Evolutionary conservation across 2,113 vertebrate genomes (phyloP), one percentile per base, ranked within the genome.

Genomic region (Oceanodroma tethys): DNA sequence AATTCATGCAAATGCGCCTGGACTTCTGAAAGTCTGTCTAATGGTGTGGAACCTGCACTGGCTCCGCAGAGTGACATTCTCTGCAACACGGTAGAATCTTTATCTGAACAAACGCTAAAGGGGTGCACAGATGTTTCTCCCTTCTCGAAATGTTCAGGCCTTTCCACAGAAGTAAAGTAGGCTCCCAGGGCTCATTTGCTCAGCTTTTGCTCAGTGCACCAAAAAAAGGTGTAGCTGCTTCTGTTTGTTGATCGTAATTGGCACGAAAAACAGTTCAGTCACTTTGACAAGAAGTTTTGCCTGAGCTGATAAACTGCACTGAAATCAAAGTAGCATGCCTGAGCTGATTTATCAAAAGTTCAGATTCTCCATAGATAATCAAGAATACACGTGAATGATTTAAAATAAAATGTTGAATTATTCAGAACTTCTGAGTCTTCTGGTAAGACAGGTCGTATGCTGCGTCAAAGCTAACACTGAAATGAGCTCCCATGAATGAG

Each of bases 31-130:
- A 36, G 25, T 20, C 34, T 58, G 11, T 67, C 5, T 34, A 43
- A 30, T 5, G 2, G 21, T 50, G 7, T 73, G 48, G n/a, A 30
- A 36, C 20, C 23, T 70, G 18, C 0, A 0, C 10, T 91, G 47
- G 8, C 62, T 83, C 38, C 50, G 34, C 48, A 26, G 30, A 26
- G 11, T 43, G 40, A 38, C 15, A 1, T 1, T 62, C 30, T 22
- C 34, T 83, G 30, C 19, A 47, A 7, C 5, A 6, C 23, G 16
- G 14, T 40, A 55, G 25, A 85, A 58, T 76, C 45, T 75, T 42
- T 53, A 48, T 20, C 52, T 86, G 52, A 67, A 42, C 16, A 66
- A 88, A 65, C 3, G 5, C 36, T 80, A 32, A 58, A 58, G 29
- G 17, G 14, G 4, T 45, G 11, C 30, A 40, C 12, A 16, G 47